Conservation (phyloP, 2,113 vertebrate genomes). For the Sylvilagus bachmani region DNA sequence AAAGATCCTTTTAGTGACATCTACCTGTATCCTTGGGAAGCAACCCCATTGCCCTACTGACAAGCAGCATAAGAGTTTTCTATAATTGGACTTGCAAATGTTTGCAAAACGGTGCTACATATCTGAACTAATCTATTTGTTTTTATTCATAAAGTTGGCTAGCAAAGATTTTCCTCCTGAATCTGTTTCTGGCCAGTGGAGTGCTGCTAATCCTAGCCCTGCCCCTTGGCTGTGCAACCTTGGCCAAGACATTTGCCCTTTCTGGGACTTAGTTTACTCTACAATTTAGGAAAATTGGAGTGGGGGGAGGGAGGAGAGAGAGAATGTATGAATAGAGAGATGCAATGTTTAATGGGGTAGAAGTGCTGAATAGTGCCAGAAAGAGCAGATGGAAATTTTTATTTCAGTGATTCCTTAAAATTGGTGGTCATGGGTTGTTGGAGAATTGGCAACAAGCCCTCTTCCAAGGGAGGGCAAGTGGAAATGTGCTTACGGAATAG, state of each 20-base stretch:
- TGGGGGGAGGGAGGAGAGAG: no score
- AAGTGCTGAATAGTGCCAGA: background rate
- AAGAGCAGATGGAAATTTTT: background rate
- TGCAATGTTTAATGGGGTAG: background rate
- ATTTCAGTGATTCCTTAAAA: constrained; percentile 30
- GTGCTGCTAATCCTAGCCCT: background rate
- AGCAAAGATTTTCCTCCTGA: background rate
- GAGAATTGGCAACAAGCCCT: background rate
- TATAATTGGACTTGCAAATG: background rate
- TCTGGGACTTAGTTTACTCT: background rate
- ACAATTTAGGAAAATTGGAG: background rate
- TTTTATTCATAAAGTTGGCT: constrained; percentile 42
- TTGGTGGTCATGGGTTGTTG: background rate
- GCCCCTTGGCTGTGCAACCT: background rate
- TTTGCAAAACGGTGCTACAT: background rate
- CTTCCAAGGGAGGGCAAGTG: background rate
- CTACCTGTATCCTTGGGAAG: constrained; percentile 61
- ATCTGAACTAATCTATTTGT: background rate
- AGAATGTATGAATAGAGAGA: no score
- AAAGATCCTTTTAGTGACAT: constrained; percentile 68
- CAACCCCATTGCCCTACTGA: background rate
- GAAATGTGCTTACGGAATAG: background rate
- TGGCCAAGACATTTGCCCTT: background rate
- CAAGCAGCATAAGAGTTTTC: background rate
- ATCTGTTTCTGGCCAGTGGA: background rate